Conservation (phyloP, 2,113 vertebrate genomes). For the Dolichallabes microphthalmus region DNA sequence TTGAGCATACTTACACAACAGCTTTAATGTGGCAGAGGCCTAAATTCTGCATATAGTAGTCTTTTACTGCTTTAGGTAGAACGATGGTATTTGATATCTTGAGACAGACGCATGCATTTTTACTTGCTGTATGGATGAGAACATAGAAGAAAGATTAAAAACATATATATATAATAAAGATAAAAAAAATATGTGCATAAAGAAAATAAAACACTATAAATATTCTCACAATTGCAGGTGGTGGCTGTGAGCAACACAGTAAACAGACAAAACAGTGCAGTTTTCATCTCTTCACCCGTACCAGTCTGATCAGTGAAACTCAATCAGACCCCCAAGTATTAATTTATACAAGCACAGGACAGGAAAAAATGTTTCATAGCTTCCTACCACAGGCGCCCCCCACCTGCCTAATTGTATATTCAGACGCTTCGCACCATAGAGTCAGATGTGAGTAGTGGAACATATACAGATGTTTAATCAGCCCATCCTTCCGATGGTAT, state of each 20-base stretch:
- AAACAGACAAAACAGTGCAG: constrained; percentile 29
- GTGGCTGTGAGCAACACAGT: constrained; percentile 13
- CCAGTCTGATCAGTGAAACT: constrained; percentile 5
- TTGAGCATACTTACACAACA: constrained; percentile 39
- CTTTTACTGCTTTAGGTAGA: too few relatives aligned
- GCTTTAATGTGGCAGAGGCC: constrained; percentile 35
- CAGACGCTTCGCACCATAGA: background rate
- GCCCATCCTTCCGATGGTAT: background rate
- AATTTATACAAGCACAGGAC: constrained; percentile 35
- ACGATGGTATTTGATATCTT: background rate
- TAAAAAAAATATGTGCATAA: background rate
- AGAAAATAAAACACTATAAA: background rate
- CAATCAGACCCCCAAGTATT: background rate
- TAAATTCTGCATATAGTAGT: constrained; percentile 14
- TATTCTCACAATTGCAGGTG: constrained; percentile 35
- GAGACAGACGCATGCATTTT: constrained; percentile 17
- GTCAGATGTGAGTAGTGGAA: background rate
- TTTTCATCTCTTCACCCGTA: constrained; percentile 12
- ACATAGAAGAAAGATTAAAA: background rate
- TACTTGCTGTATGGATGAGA: background rate
- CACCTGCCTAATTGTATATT: background rate
- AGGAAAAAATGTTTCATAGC: constrained; percentile 39
- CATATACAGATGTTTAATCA: background rate
- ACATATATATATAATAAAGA: background rate
- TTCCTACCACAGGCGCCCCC: constrained; percentile 37